phyloP scores from a whole-genome alignment of 2,113 vertebrate species.

The Turnix velox region DNA sequence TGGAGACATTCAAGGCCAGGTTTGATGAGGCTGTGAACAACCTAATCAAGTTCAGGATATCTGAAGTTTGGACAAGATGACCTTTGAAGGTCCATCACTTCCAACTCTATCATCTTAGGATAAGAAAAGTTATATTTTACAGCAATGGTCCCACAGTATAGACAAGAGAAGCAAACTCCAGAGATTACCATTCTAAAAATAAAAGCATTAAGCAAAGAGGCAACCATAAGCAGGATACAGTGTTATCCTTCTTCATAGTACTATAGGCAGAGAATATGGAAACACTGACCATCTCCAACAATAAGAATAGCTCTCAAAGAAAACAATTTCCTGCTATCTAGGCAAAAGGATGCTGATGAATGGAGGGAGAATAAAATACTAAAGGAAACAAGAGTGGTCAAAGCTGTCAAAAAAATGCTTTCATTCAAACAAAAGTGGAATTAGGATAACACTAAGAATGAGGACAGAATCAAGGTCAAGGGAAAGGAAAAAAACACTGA shows the following conservation, averaged over 20 bases:
- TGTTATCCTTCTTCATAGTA: neutral
- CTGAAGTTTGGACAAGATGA: too few relatives aligned
- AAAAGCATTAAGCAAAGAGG: neutral
- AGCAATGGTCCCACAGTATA: fast-evolving
- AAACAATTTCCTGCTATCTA: conserved; percentile 33
- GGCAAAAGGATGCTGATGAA: conserved; percentile 1
- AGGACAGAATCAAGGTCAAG: neutral
- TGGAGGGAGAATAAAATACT: neutral
- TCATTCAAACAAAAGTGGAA: neutral
- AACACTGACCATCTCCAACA: neutral
- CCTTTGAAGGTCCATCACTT: too few relatives aligned
- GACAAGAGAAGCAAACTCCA: neutral
- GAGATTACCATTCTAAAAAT: neutral
- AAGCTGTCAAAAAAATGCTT: neutral
- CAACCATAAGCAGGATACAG: neutral
- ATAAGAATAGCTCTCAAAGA: neutral
- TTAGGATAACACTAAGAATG: neutral
- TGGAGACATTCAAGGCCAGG: too few relatives aligned
- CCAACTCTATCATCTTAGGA: too few relatives aligned
- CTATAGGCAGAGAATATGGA: neutral
- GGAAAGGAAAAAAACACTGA: neutral
- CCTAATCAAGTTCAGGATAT: too few relatives aligned
- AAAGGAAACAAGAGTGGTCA: neutral
- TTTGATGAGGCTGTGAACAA: too few relatives aligned
- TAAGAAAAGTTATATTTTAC: neutral